phyloP scores from a whole-genome alignment of 2,888 invertebrate genomes.

The Portevinia maculata region DNA sequence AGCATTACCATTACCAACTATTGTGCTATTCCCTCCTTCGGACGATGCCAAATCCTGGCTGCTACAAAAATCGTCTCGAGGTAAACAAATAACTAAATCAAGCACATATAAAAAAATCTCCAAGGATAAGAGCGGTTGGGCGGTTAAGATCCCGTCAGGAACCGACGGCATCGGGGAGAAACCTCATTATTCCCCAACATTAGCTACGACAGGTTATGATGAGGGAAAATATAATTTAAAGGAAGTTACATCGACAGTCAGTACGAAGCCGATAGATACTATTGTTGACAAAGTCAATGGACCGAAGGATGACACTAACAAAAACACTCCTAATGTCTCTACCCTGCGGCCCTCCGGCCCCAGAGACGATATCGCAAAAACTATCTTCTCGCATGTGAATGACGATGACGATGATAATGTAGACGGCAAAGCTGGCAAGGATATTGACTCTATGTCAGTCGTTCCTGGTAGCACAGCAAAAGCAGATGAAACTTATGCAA shows the following conservation, averaged over 20 bases:
- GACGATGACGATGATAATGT: slow-evolving; percentile 25
- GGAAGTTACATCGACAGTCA: slow-evolving; percentile 31
- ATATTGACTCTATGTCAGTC: slow-evolving; percentile 70
- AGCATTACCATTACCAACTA: slow-evolving; percentile 23
- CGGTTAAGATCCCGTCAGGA: not conserved
- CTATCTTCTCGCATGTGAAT: slow-evolving; percentile 36
- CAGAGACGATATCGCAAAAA: slow-evolving; percentile 7
- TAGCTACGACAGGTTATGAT: slow-evolving; percentile 64
- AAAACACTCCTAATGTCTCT: slow-evolving; percentile 35
- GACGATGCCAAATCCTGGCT: slow-evolving; percentile 50
- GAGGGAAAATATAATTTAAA: slow-evolving; percentile 57
- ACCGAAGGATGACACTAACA: slow-evolving; percentile 62
- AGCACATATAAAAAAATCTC: slow-evolving; percentile 51
- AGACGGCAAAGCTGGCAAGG: slow-evolving; percentile 53
- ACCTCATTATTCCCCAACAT: slow-evolving; percentile 52
- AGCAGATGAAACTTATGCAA: slow-evolving; percentile 67
- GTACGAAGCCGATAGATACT: slow-evolving; percentile 25
- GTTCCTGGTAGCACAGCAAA: slow-evolving; percentile 49
- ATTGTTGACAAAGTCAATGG: slow-evolving; percentile 69
- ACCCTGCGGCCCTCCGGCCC: slow-evolving; percentile 17
- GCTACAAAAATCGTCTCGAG: slow-evolving; percentile 57
- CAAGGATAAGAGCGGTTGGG: slow-evolving; percentile 56
- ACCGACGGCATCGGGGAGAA: not conserved
- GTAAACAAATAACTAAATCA: slow-evolving; percentile 63
- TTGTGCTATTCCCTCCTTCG: not conserved